Conservation (phyloP, 2,797 vertebrate species). For the Pangasius sanitwongsei region DNA sequence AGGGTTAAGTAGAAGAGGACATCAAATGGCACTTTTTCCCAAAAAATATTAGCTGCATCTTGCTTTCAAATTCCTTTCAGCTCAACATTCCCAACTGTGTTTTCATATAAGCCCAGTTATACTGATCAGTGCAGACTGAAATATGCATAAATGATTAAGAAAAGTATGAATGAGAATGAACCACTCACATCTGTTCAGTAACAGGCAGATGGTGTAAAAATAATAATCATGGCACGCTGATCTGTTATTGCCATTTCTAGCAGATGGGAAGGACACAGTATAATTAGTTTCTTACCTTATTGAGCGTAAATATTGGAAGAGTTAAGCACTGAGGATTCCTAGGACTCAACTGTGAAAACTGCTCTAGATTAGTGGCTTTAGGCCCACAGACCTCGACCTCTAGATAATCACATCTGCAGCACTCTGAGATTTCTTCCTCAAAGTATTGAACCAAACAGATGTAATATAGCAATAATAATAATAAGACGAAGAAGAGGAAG, state of each 20-base stretch:
- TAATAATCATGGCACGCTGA: constrained; percentile 44
- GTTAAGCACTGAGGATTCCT: not conserved
- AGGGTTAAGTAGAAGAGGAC: not conserved
- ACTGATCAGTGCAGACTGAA: constrained; percentile 17
- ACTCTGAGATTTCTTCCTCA: not conserved
- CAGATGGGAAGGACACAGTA: constrained; percentile 39
- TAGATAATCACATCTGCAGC: not conserved
- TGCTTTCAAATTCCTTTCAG: not conserved
- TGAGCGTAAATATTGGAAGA: constrained; percentile 35
- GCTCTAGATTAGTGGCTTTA: not conserved
- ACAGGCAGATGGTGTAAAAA: constrained; percentile 50
- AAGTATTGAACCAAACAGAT: not conserved
- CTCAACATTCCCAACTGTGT: not conserved
- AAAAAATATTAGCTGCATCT: not conserved
- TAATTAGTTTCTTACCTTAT: constrained; percentile 38
- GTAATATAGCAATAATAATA: not conserved
- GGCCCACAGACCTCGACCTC: not conserved
- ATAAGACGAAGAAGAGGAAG: not conserved
- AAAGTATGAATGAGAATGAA: constrained; percentile 38
- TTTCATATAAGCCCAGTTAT: not conserved
- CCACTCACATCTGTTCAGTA: constrained; percentile 40
- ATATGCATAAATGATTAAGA: constrained; percentile 26
- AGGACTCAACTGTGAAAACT: not conserved
- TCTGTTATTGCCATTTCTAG: constrained; percentile 39
- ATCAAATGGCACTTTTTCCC: too few relatives aligned